A percentile compares a stretch with the other conserved stretches of the same genome.
Conservation (phyloP, 2,888 invertebrate genomes). For the Schizotus pectinicornis region DNA sequence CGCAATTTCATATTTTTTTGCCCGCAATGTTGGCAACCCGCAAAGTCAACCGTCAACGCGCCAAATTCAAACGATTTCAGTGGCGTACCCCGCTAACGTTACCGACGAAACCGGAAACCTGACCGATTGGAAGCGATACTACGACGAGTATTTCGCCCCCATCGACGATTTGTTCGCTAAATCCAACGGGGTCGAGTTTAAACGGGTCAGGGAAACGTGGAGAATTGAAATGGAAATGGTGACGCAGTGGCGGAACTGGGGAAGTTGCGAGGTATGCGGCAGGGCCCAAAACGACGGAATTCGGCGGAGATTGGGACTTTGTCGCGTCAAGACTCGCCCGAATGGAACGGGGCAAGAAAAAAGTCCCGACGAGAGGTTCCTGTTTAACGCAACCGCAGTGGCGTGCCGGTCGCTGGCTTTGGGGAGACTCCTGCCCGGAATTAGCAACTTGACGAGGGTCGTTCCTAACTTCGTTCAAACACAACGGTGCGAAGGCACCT, state of each 20-base stretch:
- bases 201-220: constrained; percentile 54
- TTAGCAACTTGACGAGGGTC: constrained; percentile 59
- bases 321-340: constrained; percentile 55
- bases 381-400: constrained; percentile 49
- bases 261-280: constrained; percentile 61
- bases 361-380: constrained; percentile 32
- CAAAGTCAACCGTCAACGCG: constrained; percentile 1
- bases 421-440: constrained; percentile 55
- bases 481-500: constrained; percentile 55
- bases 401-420: constrained; percentile 60
- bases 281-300: constrained; percentile 54
- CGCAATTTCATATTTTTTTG: constrained; percentile 28
- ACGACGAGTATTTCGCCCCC: constrained; percentile 57
- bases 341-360: background rate
- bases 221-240: constrained; percentile 59
- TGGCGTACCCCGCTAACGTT: constrained; percentile 26
- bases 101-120: constrained; percentile 57
- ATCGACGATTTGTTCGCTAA: constrained; percentile 59
- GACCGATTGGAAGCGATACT: constrained; percentile 61
- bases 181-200: constrained; percentile 57
- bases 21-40: constrained; percentile 16
- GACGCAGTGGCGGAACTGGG: constrained; percentile 63
- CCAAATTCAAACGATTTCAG: constrained; percentile 29
- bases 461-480: constrained; percentile 61
- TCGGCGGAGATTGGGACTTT: constrained; percentile 59